Evolutionary conservation across 2,113 vertebrate species (phyloP).

Genomic region (Hippocampus barbouri): DNA sequence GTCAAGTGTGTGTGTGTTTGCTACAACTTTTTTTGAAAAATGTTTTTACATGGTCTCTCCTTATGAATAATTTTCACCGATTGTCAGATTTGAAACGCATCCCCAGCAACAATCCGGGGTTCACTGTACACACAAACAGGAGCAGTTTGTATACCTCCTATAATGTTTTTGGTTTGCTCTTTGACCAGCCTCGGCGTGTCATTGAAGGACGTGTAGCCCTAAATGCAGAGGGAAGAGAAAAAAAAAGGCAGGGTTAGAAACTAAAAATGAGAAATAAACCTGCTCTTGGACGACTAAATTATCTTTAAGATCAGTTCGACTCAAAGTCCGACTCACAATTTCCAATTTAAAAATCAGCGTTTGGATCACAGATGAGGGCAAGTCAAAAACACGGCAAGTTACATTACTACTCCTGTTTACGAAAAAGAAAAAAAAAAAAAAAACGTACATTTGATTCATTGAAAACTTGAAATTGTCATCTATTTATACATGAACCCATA

Average conservation of each 20-base stretch:
- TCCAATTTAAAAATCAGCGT: no score
- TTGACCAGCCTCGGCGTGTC: conserved; percentile 80
- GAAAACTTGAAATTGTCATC: neutral
- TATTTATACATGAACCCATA: neutral
- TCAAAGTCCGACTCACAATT: no score
- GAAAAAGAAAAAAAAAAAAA: neutral
- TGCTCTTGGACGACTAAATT: no score
- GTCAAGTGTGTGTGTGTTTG: no score
- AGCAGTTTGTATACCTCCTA: conserved; percentile 72
- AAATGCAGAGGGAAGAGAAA: conserved; percentile 35
- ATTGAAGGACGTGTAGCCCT: conserved; percentile 88
- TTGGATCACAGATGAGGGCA: no score
- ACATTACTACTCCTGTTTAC: neutral
- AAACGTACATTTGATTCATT: neutral
- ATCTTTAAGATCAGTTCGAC: no score
- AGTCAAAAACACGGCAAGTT: no score
- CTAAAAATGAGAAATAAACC: neutral
- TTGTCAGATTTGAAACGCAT: neutral
- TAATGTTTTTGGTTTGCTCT: conserved; percentile 78
- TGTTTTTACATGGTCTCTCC: no score
- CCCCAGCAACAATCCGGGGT: neutral
- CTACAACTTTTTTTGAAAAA: no score
- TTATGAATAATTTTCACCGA: neutral
- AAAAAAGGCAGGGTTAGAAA: neutral
- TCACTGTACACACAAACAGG: neutral